These are phyloP conservation scores for Jacana jacana DNA, from an alignment of 2,113 vertebrate species.

Conservation along the genomic window DNA sequence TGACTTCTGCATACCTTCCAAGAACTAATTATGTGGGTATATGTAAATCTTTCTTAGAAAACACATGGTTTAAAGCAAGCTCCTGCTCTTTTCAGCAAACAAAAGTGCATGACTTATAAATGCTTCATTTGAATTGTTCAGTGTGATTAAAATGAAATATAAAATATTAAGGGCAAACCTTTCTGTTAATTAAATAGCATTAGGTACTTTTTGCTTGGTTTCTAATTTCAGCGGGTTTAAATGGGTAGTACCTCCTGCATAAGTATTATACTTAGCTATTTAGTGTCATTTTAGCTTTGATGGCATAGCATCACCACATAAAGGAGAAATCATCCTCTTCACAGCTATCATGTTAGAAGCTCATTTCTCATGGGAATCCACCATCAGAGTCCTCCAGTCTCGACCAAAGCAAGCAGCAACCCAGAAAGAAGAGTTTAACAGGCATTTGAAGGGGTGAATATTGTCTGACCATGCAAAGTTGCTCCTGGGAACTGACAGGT, in stretches of 20 bases:
- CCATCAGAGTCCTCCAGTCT: neutral
- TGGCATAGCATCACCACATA: neutral
- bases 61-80: neutral
- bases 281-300: neutral
- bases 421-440: neutral
- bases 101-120: neutral
- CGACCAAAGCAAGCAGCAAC: neutral
- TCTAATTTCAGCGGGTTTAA: neutral
- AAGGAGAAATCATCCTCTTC: neutral
- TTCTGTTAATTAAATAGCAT: neutral
- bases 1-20: neutral
- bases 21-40: neutral
- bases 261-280: neutral
- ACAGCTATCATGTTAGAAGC: accelerated
- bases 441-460: neutral
- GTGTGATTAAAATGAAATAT: neutral
- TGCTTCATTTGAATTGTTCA: neutral
- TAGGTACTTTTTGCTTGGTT: neutral
- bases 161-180: neutral
- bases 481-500: neutral
- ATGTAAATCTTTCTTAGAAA: slow-evolving; percentile 1
- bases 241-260: neutral
- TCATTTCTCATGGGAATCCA: neutral
- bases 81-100: neutral
- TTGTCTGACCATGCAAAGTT: accelerated